Evolutionary conservation across 2,888 invertebrate species (phyloP).

Genomic region (Hartigia nigra): DNA sequence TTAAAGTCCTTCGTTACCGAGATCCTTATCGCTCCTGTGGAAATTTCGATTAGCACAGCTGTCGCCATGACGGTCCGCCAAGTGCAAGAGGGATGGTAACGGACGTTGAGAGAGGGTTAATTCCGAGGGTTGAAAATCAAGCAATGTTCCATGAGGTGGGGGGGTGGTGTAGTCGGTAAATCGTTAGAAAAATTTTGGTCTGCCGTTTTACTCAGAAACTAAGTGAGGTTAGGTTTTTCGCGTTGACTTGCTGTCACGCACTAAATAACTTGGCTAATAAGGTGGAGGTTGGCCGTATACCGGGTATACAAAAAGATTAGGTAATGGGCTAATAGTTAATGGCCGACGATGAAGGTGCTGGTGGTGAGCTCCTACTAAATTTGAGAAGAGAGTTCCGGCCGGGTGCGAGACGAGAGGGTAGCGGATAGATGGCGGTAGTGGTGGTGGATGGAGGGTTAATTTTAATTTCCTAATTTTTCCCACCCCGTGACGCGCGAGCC

Average conservation of each 20-base stretch:
- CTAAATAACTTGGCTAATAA: slow-evolving; percentile 53
- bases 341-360: slow-evolving; percentile 35
- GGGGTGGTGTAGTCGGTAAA: background rate
- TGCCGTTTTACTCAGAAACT: background rate
- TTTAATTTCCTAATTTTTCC: slow-evolving; percentile 66
- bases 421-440: slow-evolving; percentile 9
- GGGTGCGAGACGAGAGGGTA: slow-evolving; percentile 29
- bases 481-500: slow-evolving; percentile 38
- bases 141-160: background rate
- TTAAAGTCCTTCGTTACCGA: background rate
- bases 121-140: background rate
- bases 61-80: slow-evolving; percentile 2
- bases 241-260: slow-evolving; percentile 33
- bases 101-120: background rate
- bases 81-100: background rate
- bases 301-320: slow-evolving; percentile 44
- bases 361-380: slow-evolving; percentile 43
- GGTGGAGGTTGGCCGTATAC: slow-evolving; percentile 35
- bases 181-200: background rate
- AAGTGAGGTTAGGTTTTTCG: background rate
- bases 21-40: background rate
- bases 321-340: slow-evolving; percentile 42
- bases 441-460: slow-evolving; percentile 53
- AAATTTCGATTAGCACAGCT: background rate
- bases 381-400: slow-evolving; percentile 46